Evolutionary conservation across 1,140 invertebrate species (phyloP).

Genomic region (Vollenhovia emeryi): DNA sequence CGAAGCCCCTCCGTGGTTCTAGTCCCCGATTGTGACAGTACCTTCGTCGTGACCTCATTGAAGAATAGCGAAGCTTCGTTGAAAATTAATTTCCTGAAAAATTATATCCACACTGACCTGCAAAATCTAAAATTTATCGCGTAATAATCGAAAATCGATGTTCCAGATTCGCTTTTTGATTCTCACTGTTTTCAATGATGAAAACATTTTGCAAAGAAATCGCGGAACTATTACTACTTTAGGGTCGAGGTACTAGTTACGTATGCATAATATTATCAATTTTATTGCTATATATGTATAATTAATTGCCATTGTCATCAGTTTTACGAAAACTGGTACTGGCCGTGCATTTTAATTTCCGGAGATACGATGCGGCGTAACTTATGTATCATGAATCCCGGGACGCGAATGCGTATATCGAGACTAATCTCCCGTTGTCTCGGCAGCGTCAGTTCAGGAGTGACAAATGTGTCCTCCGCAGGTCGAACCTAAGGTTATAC

Average conservation of each 20-base stretch:
- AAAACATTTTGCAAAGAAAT: background rate
- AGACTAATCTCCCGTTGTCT: slow-evolving; percentile 70
- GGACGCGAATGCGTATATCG: slow-evolving; percentile 54
- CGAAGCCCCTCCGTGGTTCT: slow-evolving; percentile 44
- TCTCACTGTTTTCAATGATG: background rate
- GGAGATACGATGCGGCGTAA: background rate
- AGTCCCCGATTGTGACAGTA: slow-evolving; percentile 52
- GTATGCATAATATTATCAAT: background rate
- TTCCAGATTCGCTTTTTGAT: background rate
- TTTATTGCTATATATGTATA: background rate
- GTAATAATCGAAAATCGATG: background rate
- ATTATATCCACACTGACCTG: background rate
- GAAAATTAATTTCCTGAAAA: slow-evolving; percentile 37
- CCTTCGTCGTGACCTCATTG: slow-evolving; percentile 23
- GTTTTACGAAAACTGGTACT: background rate
- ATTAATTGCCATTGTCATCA: slow-evolving; percentile 4
- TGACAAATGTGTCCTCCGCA: slow-evolving; percentile 73
- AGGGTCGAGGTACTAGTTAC: background rate
- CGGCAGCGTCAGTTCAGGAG: slow-evolving; percentile 62
- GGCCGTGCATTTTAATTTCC: slow-evolving; percentile 10
- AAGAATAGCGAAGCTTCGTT: slow-evolving; percentile 15
- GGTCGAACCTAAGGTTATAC: slow-evolving; percentile 66
- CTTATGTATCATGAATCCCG: slow-evolving; percentile 23
- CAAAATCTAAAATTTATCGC: slow-evolving; percentile 4
- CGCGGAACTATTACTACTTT: background rate